Conservation (phyloP, 2,888 invertebrate genomes). For the Corbicula japonica region DNA sequence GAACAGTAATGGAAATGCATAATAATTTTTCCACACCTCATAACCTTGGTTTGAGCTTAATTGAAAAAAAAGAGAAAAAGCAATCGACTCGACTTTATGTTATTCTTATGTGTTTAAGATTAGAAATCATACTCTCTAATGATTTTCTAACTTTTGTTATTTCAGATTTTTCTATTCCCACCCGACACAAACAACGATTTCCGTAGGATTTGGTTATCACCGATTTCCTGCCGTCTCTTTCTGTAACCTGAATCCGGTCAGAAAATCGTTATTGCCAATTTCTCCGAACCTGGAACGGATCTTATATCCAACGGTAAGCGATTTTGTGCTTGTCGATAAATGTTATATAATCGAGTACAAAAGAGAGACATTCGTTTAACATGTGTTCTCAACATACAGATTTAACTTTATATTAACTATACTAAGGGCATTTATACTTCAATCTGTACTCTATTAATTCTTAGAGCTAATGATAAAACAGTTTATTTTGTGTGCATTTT, state of each 20-base stretch:
- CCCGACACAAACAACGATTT: conserved; percentile 65
- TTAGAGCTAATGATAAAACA: neutral
- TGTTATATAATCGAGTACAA: neutral
- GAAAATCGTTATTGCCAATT: conserved; percentile 30
- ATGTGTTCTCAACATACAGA: neutral
- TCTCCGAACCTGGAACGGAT: conserved; percentile 42
- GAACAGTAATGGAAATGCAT: too few species aligned
- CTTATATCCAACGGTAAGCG: conserved; percentile 36
- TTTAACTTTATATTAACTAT: neutral
- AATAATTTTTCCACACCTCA: too few species aligned
- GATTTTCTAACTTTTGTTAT: too few species aligned
- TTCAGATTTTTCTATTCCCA: conserved; percentile 59
- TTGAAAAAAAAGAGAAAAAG: too few species aligned
- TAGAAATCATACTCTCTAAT: too few species aligned
- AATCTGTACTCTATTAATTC: neutral
- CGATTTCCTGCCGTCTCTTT: conserved; percentile 74
- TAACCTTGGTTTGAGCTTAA: too few species aligned
- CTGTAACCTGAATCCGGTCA: conserved; percentile 76
- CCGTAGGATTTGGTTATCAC: conserved; percentile 66
- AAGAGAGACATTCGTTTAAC: neutral
- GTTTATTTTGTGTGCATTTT: neutral
- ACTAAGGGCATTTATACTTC: neutral
- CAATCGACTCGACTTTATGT: too few species aligned
- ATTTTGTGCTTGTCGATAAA: neutral
- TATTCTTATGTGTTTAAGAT: too few species aligned